Conservation (phyloP, 2,888 invertebrate species). For the Microctonus brassicae region DNA sequence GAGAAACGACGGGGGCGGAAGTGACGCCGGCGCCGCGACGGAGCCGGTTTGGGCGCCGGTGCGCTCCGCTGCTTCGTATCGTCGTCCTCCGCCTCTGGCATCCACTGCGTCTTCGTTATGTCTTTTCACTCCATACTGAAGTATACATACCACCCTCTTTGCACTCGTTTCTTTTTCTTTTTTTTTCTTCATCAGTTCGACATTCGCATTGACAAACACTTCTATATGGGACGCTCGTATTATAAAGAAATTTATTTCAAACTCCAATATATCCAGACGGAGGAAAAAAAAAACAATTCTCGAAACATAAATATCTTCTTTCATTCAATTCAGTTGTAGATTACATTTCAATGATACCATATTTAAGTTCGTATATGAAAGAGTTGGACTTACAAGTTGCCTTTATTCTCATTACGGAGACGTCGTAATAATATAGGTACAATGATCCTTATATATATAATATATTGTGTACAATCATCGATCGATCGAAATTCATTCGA, state of each 20-base stretch:
- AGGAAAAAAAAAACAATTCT: too few relatives aligned
- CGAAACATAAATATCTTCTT: conserved; percentile 25
- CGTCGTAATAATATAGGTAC: too few relatives aligned
- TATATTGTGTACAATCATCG: too few relatives aligned
- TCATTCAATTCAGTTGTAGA: too few relatives aligned
- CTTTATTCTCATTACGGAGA: too few relatives aligned
- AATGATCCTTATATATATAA: too few relatives aligned
- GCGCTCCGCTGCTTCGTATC: conserved; percentile 67
- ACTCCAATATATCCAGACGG: background rate
- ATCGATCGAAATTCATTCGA: too few relatives aligned
- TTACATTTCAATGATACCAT: too few relatives aligned
- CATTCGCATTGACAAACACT: conserved; percentile 1
- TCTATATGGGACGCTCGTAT: background rate
- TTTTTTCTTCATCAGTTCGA: conserved; percentile 17
- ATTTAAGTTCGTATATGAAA: too few relatives aligned
- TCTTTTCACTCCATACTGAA: conserved; percentile 58
- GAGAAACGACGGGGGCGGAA: conserved; percentile 59
- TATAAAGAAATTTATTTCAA: background rate
- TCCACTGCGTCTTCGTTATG: conserved; percentile 68
- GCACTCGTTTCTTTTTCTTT: conserved; percentile 47
- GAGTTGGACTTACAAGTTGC: too few relatives aligned
- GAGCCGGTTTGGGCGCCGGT: conserved; percentile 68
- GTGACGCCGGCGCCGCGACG: conserved; percentile 69
- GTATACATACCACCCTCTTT: conserved; percentile 27
- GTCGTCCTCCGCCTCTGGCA: conserved; percentile 52